Base-by-base conservation (phyloP, 2,797 vertebrate genomes). In the Xerus rutilus region DNA sequence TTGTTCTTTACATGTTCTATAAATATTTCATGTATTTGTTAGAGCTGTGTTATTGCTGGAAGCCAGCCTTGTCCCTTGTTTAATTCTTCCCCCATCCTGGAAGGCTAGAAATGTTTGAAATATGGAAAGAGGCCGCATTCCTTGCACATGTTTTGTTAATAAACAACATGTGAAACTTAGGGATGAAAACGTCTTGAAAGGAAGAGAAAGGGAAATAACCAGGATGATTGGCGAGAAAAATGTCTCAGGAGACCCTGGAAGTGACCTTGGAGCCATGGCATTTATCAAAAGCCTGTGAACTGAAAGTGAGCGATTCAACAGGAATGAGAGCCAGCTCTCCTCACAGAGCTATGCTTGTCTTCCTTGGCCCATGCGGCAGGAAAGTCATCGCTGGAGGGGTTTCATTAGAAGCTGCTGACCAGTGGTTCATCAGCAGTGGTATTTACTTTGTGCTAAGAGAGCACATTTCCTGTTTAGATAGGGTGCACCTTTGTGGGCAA, bases 1-100 rank as follows among this genome's bases (percentile, higher is more conserved):
- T 98, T 99, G 98, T 98, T 98, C 97, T 97, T 96, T 95, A 89
- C 83, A 77, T 97, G 92, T 97, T 97, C 98, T 98, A 98, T 98
- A 98, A 98, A 98, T 98, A 98, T 96, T 97, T 97, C 95, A 79
- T 97, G 96, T 97, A 97, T 98, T 98, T 98, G 95, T 97, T 98
- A 98, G 97, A 97, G 91, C 96, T 97, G 78, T 98, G 98, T 98
- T 98, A 94, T 98, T 98, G 93, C 98, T 99, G 98, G 98, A 98
- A 98, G 86, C 35, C 30, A 97, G 98, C 98, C 98, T 97, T 89
- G 72, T 93, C 91, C 92, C 98, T 98, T 98, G 98, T 98, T 98
- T 98, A 97, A 96, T 97, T 98, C 97, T 96, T 89, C 86, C 96
- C 1, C 39, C 90, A 97, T 97, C 97, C 97, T 98, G 98, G 67